A percentile compares a stretch with the other conserved stretches of the same genome.
phyloP scores from a whole-genome alignment of 2,113 vertebrate species.

The Chloroceryle aenea region DNA sequence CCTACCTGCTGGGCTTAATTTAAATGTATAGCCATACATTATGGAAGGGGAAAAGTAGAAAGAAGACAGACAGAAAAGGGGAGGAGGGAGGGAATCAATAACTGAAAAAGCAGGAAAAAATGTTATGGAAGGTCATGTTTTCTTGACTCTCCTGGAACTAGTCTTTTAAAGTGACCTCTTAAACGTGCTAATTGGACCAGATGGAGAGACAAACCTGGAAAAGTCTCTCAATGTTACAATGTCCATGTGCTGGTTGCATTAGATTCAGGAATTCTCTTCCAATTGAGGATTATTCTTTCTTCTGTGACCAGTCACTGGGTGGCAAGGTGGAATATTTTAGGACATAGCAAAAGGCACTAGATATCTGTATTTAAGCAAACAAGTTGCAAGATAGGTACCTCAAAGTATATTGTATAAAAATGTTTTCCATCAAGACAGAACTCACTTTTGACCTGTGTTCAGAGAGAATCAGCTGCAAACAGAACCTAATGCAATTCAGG shows the following conservation, averaged over 20 bases:
- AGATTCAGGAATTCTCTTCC: background rate
- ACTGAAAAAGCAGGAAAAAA: background rate
- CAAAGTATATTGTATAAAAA: background rate
- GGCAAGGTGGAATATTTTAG: background rate
- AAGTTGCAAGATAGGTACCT: background rate
- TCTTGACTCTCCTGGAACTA: background rate
- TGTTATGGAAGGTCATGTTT: background rate
- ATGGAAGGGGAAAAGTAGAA: background rate
- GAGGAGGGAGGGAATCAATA: background rate
- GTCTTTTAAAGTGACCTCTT: background rate
- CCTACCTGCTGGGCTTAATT: constrained; percentile 45
- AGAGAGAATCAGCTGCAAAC: background rate
- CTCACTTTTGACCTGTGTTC: background rate
- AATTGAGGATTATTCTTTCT: background rate
- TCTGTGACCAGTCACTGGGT: background rate
- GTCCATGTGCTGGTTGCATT: background rate
- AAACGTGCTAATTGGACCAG: background rate
- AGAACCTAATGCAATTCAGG: background rate
- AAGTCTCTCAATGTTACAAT: background rate
- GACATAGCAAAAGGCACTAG: background rate
- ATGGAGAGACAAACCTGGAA: too few species aligned
- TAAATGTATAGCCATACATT: background rate
- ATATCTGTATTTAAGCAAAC: background rate
- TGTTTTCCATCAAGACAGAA: background rate
- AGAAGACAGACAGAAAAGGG: too few species aligned